These are phyloP conservation scores for Dysmachus trigonus DNA, from an alignment of 2,888 invertebrate genomes.

Conservation along the genomic window DNA sequence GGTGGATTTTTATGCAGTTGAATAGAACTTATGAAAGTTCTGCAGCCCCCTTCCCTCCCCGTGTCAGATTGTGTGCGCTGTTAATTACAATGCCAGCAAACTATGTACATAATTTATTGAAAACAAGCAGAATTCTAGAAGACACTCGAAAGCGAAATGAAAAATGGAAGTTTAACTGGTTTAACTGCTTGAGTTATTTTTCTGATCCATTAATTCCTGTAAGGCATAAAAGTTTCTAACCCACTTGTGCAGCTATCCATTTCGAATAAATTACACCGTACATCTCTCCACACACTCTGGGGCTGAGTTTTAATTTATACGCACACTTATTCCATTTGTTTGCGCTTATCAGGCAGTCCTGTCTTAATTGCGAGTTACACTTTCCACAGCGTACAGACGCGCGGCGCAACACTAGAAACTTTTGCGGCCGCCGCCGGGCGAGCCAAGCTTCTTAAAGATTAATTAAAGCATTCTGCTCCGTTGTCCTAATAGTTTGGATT, in stretches of 20 bases:
- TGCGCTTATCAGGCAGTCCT: not conserved
- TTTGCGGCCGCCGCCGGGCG: not conserved
- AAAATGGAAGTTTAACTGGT: constrained; percentile 21
- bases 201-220: constrained; percentile 25
- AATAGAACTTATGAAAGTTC: not conserved
- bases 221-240: constrained; percentile 25
- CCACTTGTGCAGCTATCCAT: constrained; percentile 28
- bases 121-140: not conserved
- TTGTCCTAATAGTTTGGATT: not conserved
- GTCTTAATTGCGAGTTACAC: constrained; percentile 3
- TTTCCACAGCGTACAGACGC: not conserved
- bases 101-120: not conserved
- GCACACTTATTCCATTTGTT: constrained; percentile 27
- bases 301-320: constrained; percentile 11
- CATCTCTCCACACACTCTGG: not conserved
- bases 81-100: not conserved
- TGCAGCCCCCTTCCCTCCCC: too few species aligned
- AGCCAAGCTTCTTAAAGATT: not conserved
- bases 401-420: not conserved
- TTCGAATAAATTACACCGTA: constrained; percentile 25
- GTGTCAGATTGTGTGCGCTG: not conserved
- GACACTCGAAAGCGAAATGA: constrained; percentile 15
- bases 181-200: constrained; percentile 32
- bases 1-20: not conserved
- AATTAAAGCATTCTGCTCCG: not conserved